These are phyloP conservation scores for Riptortus pedestris DNA, from an alignment of 1,140 invertebrate genomes.

Conservation along the genomic window DNA sequence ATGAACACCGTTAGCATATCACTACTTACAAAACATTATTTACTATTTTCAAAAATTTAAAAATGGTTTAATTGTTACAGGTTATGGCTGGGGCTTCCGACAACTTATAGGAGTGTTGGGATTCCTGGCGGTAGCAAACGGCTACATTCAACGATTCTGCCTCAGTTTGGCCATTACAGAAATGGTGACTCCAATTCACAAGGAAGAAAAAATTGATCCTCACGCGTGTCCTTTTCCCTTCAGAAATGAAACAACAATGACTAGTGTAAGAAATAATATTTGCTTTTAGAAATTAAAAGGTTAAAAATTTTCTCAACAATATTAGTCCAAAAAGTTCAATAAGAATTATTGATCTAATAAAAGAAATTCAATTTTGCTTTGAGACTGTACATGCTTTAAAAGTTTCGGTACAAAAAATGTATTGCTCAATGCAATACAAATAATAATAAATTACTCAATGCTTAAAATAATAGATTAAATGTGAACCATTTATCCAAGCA, in stretches of 20 bases:
- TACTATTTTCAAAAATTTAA: too few relatives aligned
- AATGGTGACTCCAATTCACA: conserved; percentile 47
- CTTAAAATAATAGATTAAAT: too few relatives aligned
- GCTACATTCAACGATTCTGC: conserved; percentile 81
- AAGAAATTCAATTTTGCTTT: too few relatives aligned
- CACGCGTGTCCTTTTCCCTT: conserved; percentile 30
- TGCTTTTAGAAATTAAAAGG: background rate
- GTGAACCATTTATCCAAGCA: too few relatives aligned
- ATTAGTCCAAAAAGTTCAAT: background rate
- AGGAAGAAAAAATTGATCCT: conserved; percentile 28
- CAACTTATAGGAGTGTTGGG: conserved; percentile 72
- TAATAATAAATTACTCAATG: too few relatives aligned
- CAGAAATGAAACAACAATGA: background rate
- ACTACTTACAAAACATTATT: too few relatives aligned
- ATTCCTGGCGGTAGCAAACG: conserved; percentile 68
- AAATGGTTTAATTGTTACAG: background rate
- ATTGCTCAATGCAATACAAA: too few relatives aligned
- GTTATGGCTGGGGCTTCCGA: conserved; percentile 33
- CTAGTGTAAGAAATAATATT: background rate
- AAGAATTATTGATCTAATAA: too few relatives aligned
- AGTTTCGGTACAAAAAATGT: too few relatives aligned
- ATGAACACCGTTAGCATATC: too few relatives aligned
- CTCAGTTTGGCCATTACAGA: conserved; percentile 83
- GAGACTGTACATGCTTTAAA: too few relatives aligned
- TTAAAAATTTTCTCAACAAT: too few relatives aligned